Evolutionary conservation across 2,888 invertebrate genomes (phyloP), one percentile per base, ranked within the genome.

Genomic region (Oasisia sp.): DNA sequence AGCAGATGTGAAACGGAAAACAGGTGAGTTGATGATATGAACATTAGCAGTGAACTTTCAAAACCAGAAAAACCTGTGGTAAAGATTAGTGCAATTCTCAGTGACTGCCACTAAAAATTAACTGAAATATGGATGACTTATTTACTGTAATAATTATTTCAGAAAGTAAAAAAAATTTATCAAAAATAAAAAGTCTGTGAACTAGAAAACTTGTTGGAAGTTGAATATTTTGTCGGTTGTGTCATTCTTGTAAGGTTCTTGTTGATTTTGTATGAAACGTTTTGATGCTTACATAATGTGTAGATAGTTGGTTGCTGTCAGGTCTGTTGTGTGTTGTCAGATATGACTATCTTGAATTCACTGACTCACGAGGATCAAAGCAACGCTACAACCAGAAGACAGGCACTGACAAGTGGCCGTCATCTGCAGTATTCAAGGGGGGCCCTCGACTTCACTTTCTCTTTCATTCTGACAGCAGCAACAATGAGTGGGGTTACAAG

Each of bases 401-500:
- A 9, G 95, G 96, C 56, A 94, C 94, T 11, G 94, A 95, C n/a
- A 95, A 95, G 92, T 96, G 96, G 96, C 96, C 96, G 0, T 94
- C 93, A 91, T 94, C 94, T 38, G 94, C 95, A 44, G 94, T 94
- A 32, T 96, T 96, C 93, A 94, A 94, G 91, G 95, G 96, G 4
- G 95, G 95, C 12, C 95, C 95, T 93, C 91, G 93, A 27, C 94
- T 96, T 0, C 95, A 95, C 92, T 96, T 96, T 94, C 94, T 95
- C 91, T 96, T 96, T 92, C 96, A 95, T 90, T 96, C 96, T 0
- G 96, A 96, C 94, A 95, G 95, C 94, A 95, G 95, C 93, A 96
- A 96, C 94, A 96, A 95, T 56, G 96, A 96, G 92, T 96, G 96
- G 96, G 96, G 96, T 32, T 96, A 96, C 94, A 96, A 96, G 94